Percentiles rank a stretch among this genome's conserved stretches.
Evolutionary conservation across 2,888 invertebrate species (phyloP).

Genomic region (Epistrophella euchroma): DNA sequence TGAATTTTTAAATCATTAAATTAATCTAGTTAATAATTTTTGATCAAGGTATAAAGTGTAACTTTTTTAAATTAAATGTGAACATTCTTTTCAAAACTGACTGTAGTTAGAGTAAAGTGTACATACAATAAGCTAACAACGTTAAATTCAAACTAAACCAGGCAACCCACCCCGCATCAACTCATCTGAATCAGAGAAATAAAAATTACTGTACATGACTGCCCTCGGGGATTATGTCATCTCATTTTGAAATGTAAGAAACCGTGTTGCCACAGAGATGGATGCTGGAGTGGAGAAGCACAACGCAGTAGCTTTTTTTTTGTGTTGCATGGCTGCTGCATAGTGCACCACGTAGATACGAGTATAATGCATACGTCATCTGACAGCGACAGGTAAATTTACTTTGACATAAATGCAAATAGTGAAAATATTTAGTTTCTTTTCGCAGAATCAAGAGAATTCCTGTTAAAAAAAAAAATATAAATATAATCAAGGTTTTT

Average conservation of each 20-base stretch:
- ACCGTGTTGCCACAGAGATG: slow-evolving; percentile 12
- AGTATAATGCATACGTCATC: not conserved
- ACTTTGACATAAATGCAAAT: slow-evolving; percentile 57
- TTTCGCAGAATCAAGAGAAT: not conserved
- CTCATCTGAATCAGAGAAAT: slow-evolving; percentile 9
- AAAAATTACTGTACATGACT: slow-evolving; percentile 23
- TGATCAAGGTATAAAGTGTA: too few species aligned
- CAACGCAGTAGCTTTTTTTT: slow-evolving; percentile 1
- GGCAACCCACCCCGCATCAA: not conserved
- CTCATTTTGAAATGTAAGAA: slow-evolving; percentile 36
- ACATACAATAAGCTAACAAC: not conserved
- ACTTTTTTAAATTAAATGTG: too few species aligned
- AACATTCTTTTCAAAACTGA: too few species aligned
- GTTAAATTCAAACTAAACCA: not conserved
- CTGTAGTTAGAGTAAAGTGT: too few species aligned
- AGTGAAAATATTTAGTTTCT: not conserved
- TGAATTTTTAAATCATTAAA: too few species aligned
- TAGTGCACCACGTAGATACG: slow-evolving; percentile 18
- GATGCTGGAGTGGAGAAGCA: not conserved
- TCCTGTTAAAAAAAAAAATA: not conserved
- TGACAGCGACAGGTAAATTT: slow-evolving; percentile 66
- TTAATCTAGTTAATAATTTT: too few species aligned
- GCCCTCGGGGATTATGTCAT: slow-evolving; percentile 64
- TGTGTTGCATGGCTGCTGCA: not conserved
- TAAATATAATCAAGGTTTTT: slow-evolving; percentile 18